Base-by-base conservation (phyloP, 2,888 invertebrate species). In the Oeneis ivallda region DNA sequence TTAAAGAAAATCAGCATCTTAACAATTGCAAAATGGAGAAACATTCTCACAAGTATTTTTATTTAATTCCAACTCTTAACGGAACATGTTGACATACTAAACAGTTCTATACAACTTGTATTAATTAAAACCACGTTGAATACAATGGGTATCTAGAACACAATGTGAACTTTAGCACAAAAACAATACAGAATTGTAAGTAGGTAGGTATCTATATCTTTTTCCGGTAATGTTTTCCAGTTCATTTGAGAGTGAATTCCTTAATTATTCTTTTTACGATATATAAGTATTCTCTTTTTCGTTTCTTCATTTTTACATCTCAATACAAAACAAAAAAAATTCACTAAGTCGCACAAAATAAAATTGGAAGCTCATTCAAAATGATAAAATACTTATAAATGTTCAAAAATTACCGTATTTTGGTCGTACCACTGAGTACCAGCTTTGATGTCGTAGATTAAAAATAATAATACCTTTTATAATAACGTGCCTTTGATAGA, bases 101-200 rank as follows among this genome's bases (percentile, higher is more conserved):
- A 50, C 37, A 41, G 39, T 50, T 13, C 9, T 61, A 61, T 41
- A 26, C 39, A 56, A 41, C 19, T 19, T 41, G 56, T 56, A 56
- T 41, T 56, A 56, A 56, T 56, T 56, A 56, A 19, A 56, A 56
- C 19, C 41, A 41, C 41, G 56, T 56, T 56, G 56, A 15, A 56
- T 56, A 56, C 56, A 56, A 56, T 56, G 56, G 39, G 54, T 41
- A 19, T n/a, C n/a, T 37, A 56, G n/a, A 5, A 56, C 13, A 56
- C 56, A 56, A 41, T 41, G 56, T 56, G 53, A 53, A 53, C 34
- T 15, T 15, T n/a, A 53, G 34, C 15, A 54, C 37, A 53, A 54
- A 54, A 56, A 34, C 9, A 53, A 54, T 50, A 11, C 15, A 10
- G 26, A 26, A 26, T 26, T 26, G 26, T 26, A 26, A 26, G 26